Conservation (phyloP, 2,113 vertebrate species). For the Vimba vimba region DNA sequence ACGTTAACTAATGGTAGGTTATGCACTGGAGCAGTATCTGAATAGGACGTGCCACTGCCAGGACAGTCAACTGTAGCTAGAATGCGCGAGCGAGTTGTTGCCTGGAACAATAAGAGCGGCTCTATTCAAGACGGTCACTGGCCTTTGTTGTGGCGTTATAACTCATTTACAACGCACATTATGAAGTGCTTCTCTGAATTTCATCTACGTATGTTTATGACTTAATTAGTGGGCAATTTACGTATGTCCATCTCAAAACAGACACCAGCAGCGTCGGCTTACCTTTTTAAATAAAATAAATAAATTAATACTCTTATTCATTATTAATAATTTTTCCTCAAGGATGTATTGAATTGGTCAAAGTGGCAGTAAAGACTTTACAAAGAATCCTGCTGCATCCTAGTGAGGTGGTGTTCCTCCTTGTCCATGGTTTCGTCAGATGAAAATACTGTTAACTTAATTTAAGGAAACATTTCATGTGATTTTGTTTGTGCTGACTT, state of each 20-base stretch:
- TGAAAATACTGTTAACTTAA: too few relatives aligned
- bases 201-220: not conserved
- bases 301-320: too few relatives aligned
- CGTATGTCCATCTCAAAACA: not conserved
- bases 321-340: too few relatives aligned
- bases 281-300: too few relatives aligned
- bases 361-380: too few relatives aligned
- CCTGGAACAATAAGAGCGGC: not conserved
- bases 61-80: not conserved
- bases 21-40: too few relatives aligned
- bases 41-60: not conserved
- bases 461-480: not conserved
- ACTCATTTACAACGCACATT: not conserved
- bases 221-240: not conserved
- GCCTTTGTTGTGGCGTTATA: slow-evolving; percentile 4
- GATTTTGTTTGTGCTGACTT: not conserved
- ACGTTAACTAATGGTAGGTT: not conserved
- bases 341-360: not conserved
- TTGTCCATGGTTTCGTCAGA: too few relatives aligned
- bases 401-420: too few relatives aligned
- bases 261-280: not conserved
- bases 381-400: too few relatives aligned
- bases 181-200: not conserved
- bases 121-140: not conserved
- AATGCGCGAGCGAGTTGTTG: not conserved